Percentiles rank a stretch among this genome's conserved stretches.
phyloP scores from a whole-genome alignment of 2,113 vertebrate genomes.

The Suncus etruscus region DNA sequence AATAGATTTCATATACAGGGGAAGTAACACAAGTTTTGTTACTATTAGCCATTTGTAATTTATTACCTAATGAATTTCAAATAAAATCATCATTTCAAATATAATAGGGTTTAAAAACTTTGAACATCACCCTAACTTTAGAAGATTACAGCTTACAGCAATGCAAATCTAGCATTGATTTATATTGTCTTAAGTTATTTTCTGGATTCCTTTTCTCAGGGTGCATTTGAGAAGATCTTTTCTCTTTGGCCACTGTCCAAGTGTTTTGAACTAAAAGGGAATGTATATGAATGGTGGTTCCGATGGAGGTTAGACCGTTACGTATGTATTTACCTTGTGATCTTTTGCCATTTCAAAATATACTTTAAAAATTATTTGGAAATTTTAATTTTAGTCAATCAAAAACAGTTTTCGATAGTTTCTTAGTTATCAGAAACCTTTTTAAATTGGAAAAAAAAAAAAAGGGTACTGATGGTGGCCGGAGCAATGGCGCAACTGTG shows the following conservation, averaged over 20 bases:
- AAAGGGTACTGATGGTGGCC: no score
- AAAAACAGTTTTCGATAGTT: no score
- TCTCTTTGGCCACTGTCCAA: conserved; percentile 96
- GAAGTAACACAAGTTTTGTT: conserved; percentile 52
- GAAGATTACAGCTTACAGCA: conserved; percentile 3
- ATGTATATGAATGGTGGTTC: conserved; percentile 99
- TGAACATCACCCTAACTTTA: background rate
- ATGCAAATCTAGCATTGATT: conserved; percentile 42
- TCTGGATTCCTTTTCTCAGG: conserved; percentile 86
- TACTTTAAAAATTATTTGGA: conserved; percentile 34
- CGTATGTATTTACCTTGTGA: conserved; percentile 86
- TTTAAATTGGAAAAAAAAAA: no score
- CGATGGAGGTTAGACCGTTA: conserved; percentile 98
- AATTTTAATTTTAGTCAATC: background rate
- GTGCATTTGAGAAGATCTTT: conserved; percentile 95
- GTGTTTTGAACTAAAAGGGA: conserved; percentile 96
- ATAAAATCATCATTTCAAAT: conserved; percentile 53
- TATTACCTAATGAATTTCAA: conserved; percentile 52
- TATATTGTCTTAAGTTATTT: conserved; percentile 44
- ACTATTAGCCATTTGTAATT: conserved; percentile 42
- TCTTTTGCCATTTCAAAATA: conserved; percentile 54
- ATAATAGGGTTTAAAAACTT: background rate
- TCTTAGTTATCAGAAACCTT: no score
- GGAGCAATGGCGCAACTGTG: conserved; percentile 21
- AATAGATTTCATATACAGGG: conserved; percentile 52